phyloP scores from a whole-genome alignment of 2,113 vertebrate genomes.

The Sterna hirundo region DNA sequence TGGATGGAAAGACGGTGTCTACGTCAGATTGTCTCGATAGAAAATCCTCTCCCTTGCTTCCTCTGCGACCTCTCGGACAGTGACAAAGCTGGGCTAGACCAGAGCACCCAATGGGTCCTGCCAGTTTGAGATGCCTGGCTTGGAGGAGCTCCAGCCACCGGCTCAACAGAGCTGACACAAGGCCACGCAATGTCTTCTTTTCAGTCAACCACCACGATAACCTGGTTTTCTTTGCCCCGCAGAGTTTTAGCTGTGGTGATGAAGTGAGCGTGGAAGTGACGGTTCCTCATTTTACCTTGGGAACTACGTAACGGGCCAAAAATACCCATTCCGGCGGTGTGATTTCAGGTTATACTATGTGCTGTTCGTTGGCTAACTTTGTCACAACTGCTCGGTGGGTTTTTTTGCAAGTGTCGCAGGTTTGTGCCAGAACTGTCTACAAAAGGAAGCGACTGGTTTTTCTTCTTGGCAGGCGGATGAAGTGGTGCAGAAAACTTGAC shows the following conservation, averaged over 20 bases:
- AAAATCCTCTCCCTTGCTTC: not conserved
- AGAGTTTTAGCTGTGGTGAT: not conserved
- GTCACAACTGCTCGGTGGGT: not conserved
- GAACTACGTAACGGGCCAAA: rapidly evolving
- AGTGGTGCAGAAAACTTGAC: not conserved
- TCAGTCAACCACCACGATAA: rapidly evolving
- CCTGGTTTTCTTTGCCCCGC: not conserved
- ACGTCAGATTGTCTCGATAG: not conserved
- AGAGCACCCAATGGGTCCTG: not conserved
- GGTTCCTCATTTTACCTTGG: not conserved
- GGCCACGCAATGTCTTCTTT: not conserved
- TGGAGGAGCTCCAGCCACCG: not conserved
- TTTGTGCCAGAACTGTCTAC: not conserved
- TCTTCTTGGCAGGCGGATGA: not conserved
- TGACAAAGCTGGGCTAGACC: not conserved
- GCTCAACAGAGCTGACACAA: not conserved
- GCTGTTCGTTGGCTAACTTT: not conserved
- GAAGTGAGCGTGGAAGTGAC: not conserved
- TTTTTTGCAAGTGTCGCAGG: not conserved
- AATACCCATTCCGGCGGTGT: not conserved
- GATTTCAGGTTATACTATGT: rapidly evolving
- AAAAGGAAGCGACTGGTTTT: not conserved
- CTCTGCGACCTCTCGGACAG: not conserved
- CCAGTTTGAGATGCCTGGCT: not conserved
- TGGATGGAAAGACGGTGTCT: not conserved